These are phyloP conservation scores for Axea sp. DNA, from an alignment of 2,888 invertebrate species.

Conservation along the genomic window DNA sequence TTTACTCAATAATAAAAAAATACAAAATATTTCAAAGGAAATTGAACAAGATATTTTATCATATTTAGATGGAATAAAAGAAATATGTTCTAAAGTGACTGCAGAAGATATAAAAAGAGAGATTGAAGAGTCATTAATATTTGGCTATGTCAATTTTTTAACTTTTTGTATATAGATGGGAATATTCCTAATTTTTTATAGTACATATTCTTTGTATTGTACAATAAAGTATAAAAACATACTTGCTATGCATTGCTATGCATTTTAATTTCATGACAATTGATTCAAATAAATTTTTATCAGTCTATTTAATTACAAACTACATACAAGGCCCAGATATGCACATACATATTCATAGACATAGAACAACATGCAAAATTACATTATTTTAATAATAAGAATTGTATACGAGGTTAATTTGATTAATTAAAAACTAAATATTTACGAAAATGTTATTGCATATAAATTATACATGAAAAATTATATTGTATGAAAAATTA, in stretches of 20 bases:
- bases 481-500: no score
- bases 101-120: constrained; percentile 14
- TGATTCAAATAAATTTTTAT: constrained; percentile 29
- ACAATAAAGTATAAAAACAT: background rate
- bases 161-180: no score
- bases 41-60: constrained; percentile 9
- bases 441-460: no score
- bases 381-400: constrained; percentile 12
- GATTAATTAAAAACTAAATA: constrained; percentile 39
- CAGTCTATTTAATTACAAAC: constrained; percentile 27
- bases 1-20: constrained; percentile 8
- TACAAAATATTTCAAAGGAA: constrained; percentile 1
- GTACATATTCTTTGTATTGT: no score
- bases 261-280: background rate
- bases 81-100: constrained; percentile 14
- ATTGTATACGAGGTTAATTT: constrained; percentile 28
- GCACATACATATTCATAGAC: constrained; percentile 52
- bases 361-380: constrained; percentile 56
- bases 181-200: no score
- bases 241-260: background rate
- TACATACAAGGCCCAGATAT: constrained; percentile 57
- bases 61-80: constrained; percentile 29
- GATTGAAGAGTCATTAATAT: background rate
- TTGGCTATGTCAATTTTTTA: constrained; percentile 14
- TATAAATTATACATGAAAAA: no score